Evolutionary conservation across 2,113 vertebrate genomes (phyloP).

Genomic region (Oncorhynchus tshawytscha): DNA sequence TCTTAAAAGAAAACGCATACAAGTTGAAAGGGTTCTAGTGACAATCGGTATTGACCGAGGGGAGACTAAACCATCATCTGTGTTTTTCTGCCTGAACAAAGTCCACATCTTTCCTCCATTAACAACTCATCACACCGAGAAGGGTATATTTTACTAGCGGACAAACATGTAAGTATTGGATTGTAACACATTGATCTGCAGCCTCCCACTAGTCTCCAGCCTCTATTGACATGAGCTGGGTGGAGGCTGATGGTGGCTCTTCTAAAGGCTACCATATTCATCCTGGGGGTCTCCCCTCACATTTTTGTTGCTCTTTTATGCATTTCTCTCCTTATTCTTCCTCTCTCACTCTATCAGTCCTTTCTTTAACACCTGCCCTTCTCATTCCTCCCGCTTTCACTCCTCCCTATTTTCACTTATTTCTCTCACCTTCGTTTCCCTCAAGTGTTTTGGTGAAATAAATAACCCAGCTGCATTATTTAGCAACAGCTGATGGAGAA

Average conservation of each 20-base stretch:
- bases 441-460: not conserved
- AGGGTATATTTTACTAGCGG: not conserved
- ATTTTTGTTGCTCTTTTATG: too few relatives aligned
- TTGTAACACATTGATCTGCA: conserved; percentile 2
- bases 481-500: not conserved
- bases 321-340: not conserved
- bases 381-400: not conserved
- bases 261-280: conserved; percentile 23
- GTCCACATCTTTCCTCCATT: not conserved
- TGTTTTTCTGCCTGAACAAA: too few relatives aligned
- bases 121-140: not conserved
- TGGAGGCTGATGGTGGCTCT: not conserved
- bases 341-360: not conserved
- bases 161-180: conserved; percentile 10
- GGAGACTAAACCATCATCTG: too few relatives aligned
- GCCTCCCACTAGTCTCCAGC: not conserved
- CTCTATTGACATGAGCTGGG: not conserved
- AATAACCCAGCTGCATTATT: not conserved
- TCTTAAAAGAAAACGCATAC: too few relatives aligned
- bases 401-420: not conserved
- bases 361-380: not conserved
- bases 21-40: too few relatives aligned
- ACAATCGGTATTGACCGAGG: too few relatives aligned
- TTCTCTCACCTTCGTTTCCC: not conserved
- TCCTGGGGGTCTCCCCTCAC: not conserved